Percentiles rank a stretch among this genome's conserved stretches.
Conservation (phyloP, 1,140 invertebrate genomes). For the Bombus sibiricus region DNA sequence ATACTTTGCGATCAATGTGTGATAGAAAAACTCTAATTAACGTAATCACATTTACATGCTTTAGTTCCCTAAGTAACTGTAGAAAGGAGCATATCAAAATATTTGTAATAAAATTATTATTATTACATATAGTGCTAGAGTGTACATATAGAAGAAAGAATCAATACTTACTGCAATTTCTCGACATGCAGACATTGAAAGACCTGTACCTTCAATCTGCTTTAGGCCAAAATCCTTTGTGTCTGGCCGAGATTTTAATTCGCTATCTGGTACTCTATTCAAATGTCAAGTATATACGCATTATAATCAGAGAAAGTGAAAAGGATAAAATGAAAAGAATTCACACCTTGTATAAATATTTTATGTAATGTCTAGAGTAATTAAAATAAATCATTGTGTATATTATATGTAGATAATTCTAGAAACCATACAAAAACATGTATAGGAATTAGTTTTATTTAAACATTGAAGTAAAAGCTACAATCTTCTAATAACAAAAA, state of each 20-base stretch:
- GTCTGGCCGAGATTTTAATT: slow-evolving; percentile 85
- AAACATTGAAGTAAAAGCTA: not conserved
- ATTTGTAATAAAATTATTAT: slow-evolving; percentile 6
- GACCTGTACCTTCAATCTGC: slow-evolving; percentile 99
- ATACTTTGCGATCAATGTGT: slow-evolving; percentile 98
- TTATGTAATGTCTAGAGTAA: not conserved
- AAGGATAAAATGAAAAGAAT: not conserved
- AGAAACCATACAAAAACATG: not conserved
- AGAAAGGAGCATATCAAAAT: slow-evolving; percentile 69
- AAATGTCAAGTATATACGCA: slow-evolving; percentile 21
- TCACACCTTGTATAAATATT: not conserved
- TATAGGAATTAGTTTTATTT: not conserved
- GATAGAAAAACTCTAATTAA: slow-evolving; percentile 98
- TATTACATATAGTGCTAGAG: not conserved
- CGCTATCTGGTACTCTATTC: slow-evolving; percentile 79
- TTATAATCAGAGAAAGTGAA: not conserved
- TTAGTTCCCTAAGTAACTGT: slow-evolving; percentile 97
- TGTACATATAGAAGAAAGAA: not conserved
- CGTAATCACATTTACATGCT: slow-evolving; percentile 99
- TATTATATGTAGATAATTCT: slow-evolving; percentile 1
- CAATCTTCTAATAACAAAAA: not conserved
- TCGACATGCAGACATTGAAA: slow-evolving; percentile 99
- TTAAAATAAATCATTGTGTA: not conserved
- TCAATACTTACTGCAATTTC: slow-evolving; percentile 96
- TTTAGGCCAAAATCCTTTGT: slow-evolving; percentile 98